Evolutionary conservation across 2,797 vertebrate genomes (phyloP).

Genomic region (Morelia viridis): DNA sequence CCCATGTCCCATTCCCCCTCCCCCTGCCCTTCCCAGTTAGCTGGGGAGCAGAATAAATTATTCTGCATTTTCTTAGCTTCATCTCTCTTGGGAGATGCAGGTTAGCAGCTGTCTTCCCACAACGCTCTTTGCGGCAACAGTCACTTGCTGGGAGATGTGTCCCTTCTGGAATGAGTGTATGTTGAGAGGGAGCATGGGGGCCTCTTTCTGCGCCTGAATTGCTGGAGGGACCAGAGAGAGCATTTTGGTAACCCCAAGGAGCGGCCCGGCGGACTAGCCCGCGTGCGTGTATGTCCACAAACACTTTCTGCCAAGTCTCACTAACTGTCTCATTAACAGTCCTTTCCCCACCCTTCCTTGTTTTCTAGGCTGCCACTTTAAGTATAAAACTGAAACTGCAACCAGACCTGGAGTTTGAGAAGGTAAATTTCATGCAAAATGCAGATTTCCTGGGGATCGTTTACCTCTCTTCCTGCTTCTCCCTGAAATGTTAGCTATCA

Average conservation of each 20-base stretch:
- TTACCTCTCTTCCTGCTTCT: not conserved
- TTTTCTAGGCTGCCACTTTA: constrained; percentile 66
- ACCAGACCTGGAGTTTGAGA: constrained; percentile 67
- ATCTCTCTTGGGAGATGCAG: not conserved
- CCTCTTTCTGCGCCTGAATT: not conserved
- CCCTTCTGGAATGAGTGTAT: not conserved
- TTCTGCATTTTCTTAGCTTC: not conserved
- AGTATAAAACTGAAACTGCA: constrained; percentile 71
- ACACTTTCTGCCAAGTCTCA: not conserved
- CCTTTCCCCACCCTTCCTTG: not conserved
- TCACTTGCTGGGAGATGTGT: not conserved
- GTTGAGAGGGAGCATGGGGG: not conserved
- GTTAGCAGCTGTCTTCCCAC: too few relatives aligned
- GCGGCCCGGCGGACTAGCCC: not conserved
- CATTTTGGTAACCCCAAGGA: not conserved
- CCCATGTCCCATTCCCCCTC: too few relatives aligned
- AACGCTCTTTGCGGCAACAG: not conserved
- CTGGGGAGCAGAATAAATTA: too few relatives aligned
- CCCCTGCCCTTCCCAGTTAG: too few relatives aligned
- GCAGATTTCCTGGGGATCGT: not conserved
- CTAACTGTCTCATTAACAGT: too few relatives aligned
- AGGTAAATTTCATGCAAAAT: constrained; percentile 62
- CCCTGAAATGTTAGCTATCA: too few relatives aligned
- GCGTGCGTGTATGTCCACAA: accelerated
- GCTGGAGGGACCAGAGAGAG: not conserved